Evolutionary conservation across 1,140 invertebrate species (phyloP), one percentile per base, ranked within the genome.

Genomic region (Octopus bimaculoides): DNA sequence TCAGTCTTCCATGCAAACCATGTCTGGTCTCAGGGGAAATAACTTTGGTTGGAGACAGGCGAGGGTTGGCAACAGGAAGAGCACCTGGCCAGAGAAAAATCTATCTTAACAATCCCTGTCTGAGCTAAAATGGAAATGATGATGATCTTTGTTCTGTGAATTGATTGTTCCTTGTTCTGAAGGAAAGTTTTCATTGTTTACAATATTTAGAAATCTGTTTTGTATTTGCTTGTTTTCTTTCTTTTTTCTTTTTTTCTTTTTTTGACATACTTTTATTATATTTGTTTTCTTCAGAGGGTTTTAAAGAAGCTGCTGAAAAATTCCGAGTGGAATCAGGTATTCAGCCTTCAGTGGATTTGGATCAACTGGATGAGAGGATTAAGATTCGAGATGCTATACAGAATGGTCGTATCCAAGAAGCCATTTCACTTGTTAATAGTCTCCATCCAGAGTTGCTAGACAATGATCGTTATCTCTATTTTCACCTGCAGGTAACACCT

Each of bases 281-380:
- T 80, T 53, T 80, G 76, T 71, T 53, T 69, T 78, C 91, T 92
- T 6, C 88, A 97, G 97, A 98, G 89, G 97, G 97, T 9, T 98
- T 98, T 86, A 98, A 99, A 90, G 97, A 99, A 90, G 97, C 97
- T 52, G 97, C 97, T 0, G 95, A 99, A 86, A 98, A 97, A 89
- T 99, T 99, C 90, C 94, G 97, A 89, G 92, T 95, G 86, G 98
- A 99, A 90, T 96, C 97, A 12, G 96, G 96, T 10, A 92, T 98
- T 1, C 93, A 94, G 75, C 95, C 96, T 9, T 93, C 94, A 4
- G 93, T 97, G 17, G 95, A 99, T 82, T 92, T 98, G 54, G 95
- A 95, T 86, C 95, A 95, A 1, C 89, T 99, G 80, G 96, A 98
- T 87, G 95, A 98, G 86, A 92, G 98, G 84, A 98, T 99, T 85